Evolutionary conservation across 2,888 invertebrate species (phyloP), one percentile per base, ranked within the genome.

Genomic region (Perizoma flavofasciatum): DNA sequence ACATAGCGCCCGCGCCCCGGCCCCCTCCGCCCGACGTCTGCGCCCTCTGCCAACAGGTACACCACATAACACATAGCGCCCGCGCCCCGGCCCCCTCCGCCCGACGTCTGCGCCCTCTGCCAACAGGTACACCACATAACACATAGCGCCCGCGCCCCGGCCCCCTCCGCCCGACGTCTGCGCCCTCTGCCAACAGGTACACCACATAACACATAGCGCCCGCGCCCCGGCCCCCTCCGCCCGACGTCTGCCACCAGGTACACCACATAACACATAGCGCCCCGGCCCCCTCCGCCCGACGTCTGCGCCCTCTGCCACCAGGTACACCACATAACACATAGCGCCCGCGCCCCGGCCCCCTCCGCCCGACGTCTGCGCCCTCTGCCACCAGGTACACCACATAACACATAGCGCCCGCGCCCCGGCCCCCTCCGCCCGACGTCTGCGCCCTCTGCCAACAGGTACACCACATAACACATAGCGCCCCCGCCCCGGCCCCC

Each of bases 1-100:
- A 22, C 22, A 3, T 22, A 22, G 22, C 22, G 22, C 22, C 22
- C 3, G 22, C 22, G 3, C 3, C 22, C 22, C 22, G 22, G 22
- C 22, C 22, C 22, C 22, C 22, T 22, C 22, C 22, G 22, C 22
- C 22, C 22, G 22, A 22, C 22, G 22, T 22, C 39, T 85, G 83
- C 71, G 95, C 96, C 63, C 94, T 98, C 54, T 98, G 98, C 82
- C 97, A 97, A 80, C 94, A 95, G 78, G 93, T 94, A 37, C 37
- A 5, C 37, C 7, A 7, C 37, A 4, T 37, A 1, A 22, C 22
- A 22, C 22, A 3, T 22, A 22, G 22, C 22, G 22, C 22, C 22
- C 3, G 22, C 22, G 3, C 3, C 22, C 22, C 22, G 22, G 22
- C 22, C 22, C 22, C 22, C 22, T 22, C 22, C 22, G 22, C 22